Evolutionary conservation across 1,140 invertebrate species (phyloP).

Genomic region (Coelopa frigida): DNA sequence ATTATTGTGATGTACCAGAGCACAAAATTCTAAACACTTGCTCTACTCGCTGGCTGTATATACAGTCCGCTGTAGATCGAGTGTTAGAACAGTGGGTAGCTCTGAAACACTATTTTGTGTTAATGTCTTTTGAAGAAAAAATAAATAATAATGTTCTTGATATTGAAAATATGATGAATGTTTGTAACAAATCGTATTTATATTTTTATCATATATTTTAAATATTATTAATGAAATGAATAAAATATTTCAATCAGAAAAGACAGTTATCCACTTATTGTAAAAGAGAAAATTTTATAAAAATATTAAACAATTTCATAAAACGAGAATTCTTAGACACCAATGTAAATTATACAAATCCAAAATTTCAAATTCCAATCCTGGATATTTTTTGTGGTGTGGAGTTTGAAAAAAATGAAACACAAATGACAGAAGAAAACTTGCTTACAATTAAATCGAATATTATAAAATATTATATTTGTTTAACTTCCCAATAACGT

Average conservation of each 20-base stretch:
- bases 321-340: too few relatives aligned
- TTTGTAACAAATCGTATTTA: conserved; percentile 2
- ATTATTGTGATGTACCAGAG: not conserved
- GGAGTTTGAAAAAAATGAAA: conserved; percentile 4
- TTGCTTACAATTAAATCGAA: not conserved
- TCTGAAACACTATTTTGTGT: conserved; percentile 6
- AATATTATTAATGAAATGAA: not conserved
- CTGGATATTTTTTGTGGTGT: not conserved
- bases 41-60: not conserved
- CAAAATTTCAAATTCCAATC: not conserved
- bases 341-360: not conserved
- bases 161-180: not conserved
- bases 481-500: too few relatives aligned
- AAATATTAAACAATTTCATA: too few relatives aligned
- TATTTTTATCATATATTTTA: conserved; percentile 3
- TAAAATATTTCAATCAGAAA: conserved; percentile 4
- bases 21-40: conserved; percentile 5
- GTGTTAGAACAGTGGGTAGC: conserved; percentile 5
- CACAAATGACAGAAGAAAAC: not conserved
- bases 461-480: not conserved
- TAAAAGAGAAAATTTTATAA: not conserved
- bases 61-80: conserved; percentile 1
- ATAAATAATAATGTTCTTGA: not conserved
- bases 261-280: not conserved
- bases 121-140: conserved; percentile 2